Conservation (phyloP, 2,113 vertebrate genomes). For the Forbesichthys papilliferus region DNA sequence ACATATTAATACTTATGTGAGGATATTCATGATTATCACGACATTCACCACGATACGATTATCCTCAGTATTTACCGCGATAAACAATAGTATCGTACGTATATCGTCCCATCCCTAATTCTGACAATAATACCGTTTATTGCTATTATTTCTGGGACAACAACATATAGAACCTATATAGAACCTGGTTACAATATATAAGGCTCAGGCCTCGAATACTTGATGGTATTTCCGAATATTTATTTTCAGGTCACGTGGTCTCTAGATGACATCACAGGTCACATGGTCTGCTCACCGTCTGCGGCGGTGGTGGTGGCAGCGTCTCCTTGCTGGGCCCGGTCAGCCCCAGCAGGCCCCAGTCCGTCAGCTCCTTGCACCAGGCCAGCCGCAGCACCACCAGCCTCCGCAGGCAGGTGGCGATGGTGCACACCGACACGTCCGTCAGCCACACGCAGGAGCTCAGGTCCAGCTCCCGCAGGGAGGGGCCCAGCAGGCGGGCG, state of each 20-base stretch:
- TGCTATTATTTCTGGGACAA: no score
- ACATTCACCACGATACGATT: no score
- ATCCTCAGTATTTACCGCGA: no score
- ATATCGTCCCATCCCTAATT: no score
- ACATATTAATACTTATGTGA: no score
- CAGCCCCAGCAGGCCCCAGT: conserved; percentile 83
- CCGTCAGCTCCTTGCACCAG: conserved; percentile 82
- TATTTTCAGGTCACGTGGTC: neutral
- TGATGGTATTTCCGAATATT: no score
- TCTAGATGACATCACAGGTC: neutral
- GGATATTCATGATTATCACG: no score
- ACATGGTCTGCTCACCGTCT: conserved; percentile 49
- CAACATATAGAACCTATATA: no score
- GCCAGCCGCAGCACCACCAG: conserved; percentile 79
- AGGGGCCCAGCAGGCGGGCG: conserved; percentile 58
- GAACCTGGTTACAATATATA: no score
- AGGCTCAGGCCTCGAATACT: no score
- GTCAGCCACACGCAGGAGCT: conserved; percentile 80
- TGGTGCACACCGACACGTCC: conserved; percentile 74
- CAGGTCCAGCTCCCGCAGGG: conserved; percentile 79
- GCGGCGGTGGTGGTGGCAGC: conserved; percentile 24
- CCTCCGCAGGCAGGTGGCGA: conserved; percentile 72
- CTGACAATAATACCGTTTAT: no score
- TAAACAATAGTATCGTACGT: no score
- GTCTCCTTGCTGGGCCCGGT: conserved; percentile 55